Evolutionary conservation across 1,140 invertebrate genomes (phyloP).

Genomic region (Magallana ariakensis): DNA sequence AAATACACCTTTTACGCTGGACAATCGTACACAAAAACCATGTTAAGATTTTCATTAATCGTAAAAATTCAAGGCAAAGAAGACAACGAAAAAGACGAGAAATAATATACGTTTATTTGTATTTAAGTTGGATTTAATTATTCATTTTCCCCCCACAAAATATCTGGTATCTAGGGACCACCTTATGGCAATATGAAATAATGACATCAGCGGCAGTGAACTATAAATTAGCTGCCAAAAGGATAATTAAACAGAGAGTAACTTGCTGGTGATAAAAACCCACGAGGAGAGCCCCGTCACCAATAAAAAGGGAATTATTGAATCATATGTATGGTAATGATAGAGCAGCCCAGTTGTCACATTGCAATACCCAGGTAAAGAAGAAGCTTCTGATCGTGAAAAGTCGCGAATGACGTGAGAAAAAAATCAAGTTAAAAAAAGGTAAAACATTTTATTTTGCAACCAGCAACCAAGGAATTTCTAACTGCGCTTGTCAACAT

Average conservation of each 20-base stretch:
- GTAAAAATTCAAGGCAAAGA: neutral
- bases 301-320: slow-evolving; percentile 22
- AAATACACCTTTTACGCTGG: slow-evolving; percentile 5
- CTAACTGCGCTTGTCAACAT: slow-evolving; percentile 1
- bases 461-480: slow-evolving; percentile 25
- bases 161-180: slow-evolving; percentile 35
- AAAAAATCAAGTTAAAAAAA: neutral
- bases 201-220: slow-evolving; percentile 30
- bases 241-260: slow-evolving; percentile 33
- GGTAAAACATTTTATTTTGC: neutral
- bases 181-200: slow-evolving; percentile 37
- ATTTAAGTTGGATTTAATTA: slow-evolving; percentile 35
- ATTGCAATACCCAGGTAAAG: neutral
- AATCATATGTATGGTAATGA: slow-evolving; percentile 29
- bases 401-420: neutral
- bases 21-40: neutral
- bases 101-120: slow-evolving; percentile 18
- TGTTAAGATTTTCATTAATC: slow-evolving; percentile 15
- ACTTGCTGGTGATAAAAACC: slow-evolving; percentile 23
- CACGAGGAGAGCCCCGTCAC: neutral
- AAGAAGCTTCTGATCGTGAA: neutral
- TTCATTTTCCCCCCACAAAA: slow-evolving; percentile 33
- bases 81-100: neutral
- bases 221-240: slow-evolving; percentile 37
- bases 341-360: neutral